phyloP scores from a whole-genome alignment of 2,888 invertebrate genomes.

The Hoplodrina blanda region DNA sequence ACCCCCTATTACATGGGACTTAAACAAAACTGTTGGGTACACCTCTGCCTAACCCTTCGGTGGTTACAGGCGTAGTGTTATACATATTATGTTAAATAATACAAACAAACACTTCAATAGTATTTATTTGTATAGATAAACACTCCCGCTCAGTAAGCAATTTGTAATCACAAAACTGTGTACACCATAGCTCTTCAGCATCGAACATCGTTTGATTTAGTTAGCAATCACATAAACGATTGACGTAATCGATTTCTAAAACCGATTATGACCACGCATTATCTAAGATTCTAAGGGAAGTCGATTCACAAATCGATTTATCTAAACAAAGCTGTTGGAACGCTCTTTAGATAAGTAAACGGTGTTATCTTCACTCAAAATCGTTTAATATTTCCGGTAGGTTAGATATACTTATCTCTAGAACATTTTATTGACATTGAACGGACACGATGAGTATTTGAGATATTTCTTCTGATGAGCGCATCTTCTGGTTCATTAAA shows the following conservation, averaged over 20 bases:
- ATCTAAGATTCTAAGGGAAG: slow-evolving; percentile 16
- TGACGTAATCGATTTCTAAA: slow-evolving; percentile 35
- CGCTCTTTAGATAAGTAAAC: slow-evolving; percentile 14
- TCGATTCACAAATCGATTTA: slow-evolving; percentile 11
- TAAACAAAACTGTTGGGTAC: too few species aligned
- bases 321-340: slow-evolving; percentile 16
- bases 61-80: too few species aligned
- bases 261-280: slow-evolving; percentile 14
- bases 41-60: too few species aligned
- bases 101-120: too few species aligned
- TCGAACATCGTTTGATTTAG: slow-evolving; percentile 17
- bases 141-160: not conserved
- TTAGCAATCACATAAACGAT: slow-evolving; percentile 24
- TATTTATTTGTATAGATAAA: too few species aligned
- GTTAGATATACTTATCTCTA: slow-evolving; percentile 11
- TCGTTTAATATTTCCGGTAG: slow-evolving; percentile 35
- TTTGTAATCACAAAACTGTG: slow-evolving; percentile 20
- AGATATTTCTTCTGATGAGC: slow-evolving; percentile 4
- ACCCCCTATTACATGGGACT: too few species aligned
- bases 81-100: too few species aligned
- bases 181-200: slow-evolving; percentile 11
- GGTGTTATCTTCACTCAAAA: slow-evolving; percentile 27
- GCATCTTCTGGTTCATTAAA: slow-evolving; percentile 9
- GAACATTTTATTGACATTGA: slow-evolving; percentile 12
- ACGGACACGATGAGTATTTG: not conserved